Percentiles rank a stretch among this genome's conserved stretches.
These are phyloP conservation scores for Mormyrus proboscirostris DNA, from an alignment of 2,797 vertebrate genomes.

Conservation along the genomic window DNA sequence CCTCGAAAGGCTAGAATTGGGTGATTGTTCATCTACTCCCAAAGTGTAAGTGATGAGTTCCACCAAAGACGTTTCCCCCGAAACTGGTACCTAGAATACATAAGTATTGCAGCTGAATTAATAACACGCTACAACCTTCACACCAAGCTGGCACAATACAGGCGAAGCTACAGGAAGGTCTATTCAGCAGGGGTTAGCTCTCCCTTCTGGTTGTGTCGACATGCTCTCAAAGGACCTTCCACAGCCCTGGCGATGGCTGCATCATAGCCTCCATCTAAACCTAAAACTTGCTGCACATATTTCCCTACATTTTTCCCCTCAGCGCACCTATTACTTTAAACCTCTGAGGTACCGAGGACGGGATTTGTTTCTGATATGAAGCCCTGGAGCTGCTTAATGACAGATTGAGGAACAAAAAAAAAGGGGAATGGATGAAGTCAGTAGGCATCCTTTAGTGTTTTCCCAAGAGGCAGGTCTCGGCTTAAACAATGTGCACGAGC, in stretches of 20 bases:
- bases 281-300: constrained; percentile 24
- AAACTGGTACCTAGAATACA: not conserved
- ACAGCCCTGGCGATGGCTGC: not conserved
- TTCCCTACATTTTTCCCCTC: constrained; percentile 24
- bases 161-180: not conserved
- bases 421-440: not conserved
- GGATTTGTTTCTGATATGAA: constrained; percentile 11
- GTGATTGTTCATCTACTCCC: not conserved
- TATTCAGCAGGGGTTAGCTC: not conserved
- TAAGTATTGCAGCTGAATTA: not conserved
- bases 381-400: constrained; percentile 22
- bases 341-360: constrained; percentile 17
- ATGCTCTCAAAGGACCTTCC: constrained; percentile 9
- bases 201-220: not conserved
- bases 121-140: not conserved
- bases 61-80: not conserved
- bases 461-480: not conserved
- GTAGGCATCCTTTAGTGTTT: not conserved
- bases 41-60: not conserved
- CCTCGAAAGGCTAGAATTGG: not conserved
- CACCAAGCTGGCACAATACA: not conserved
- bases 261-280: constrained; percentile 30
- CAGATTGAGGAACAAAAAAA: not conserved
- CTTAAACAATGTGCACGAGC: not conserved
- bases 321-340: constrained; percentile 30